phyloP scores from a whole-genome alignment of 1,140 invertebrate species.

The Leptinotarsa undecemlineata region DNA sequence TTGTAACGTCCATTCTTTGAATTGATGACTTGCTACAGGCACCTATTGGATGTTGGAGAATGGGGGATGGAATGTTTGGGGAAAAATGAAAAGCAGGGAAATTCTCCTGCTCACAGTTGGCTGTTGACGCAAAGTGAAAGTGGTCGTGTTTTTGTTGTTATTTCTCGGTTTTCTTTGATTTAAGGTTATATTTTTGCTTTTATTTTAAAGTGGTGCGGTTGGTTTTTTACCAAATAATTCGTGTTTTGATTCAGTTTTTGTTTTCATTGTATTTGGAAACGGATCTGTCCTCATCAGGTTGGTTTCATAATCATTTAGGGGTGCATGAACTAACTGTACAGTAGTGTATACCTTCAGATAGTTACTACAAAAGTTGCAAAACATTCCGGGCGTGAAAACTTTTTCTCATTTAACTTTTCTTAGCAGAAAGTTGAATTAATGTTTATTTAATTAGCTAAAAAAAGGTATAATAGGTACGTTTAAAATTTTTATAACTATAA shows the following conservation, averaged over 20 bases:
- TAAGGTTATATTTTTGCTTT: constrained; percentile 7
- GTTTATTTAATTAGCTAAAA: no score
- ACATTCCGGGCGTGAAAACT: no score
- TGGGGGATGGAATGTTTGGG: constrained; percentile 18
- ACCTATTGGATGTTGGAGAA: no score
- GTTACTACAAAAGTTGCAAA: not conserved
- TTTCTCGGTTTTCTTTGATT: constrained; percentile 14
- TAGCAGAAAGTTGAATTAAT: no score
- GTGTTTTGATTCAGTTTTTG: not conserved
- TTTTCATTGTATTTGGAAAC: not conserved
- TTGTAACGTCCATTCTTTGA: no score
- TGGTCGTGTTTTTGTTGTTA: constrained; percentile 29
- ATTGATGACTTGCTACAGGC: no score
- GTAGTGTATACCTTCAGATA: not conserved
- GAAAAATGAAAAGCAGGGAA: constrained; percentile 23
- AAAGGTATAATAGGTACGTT: no score
- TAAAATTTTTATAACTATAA: no score
- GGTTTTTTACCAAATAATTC: not conserved
- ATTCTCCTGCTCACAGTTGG: constrained; percentile 19
- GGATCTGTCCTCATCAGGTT: not conserved
- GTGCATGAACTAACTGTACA: not conserved
- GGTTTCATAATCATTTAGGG: not conserved
- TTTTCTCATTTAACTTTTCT: no score
- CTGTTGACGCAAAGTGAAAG: constrained; percentile 8
- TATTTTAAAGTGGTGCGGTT: not conserved